Evolutionary conservation across 2,888 invertebrate genomes (phyloP), one percentile per base, ranked within the genome.

Genomic region (Orthonevra nobilis): DNA sequence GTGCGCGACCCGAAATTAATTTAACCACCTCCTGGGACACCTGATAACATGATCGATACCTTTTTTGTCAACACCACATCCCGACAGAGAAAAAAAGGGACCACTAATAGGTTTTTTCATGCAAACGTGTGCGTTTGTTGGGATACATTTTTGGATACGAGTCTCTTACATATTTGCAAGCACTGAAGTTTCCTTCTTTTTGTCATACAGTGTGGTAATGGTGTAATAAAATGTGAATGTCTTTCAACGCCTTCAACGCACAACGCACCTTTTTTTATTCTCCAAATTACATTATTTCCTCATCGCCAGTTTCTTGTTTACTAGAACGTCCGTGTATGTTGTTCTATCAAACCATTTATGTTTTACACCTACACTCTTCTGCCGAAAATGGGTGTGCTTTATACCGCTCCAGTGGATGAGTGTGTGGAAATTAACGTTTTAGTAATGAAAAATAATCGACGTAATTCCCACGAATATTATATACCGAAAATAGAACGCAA

Each of bases 361-460:
- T 70, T 70, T 54, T 34, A 58, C 14, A 28, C 34, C 26, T n/a
- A 17, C 28, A 50, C 26, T n/a, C 56, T 28, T 12, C 48, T 30
- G 10, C 34, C 12, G 38, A 32, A 52, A 52, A 32, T 56, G 17
- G 19, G 23, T 23, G 38, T 36, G 17, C 23, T 38, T 70, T n/a
- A 48, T 58, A 20, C 42, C 44, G 19, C 14, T 9, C 7, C 14
- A 48, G 36, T 40, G 28, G 20, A 48, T 54, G 52, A 48, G 48
- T 40, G 50, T 69, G 61, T 85, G 81, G 83, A 85, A 86, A 85
- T 86, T 86, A 85, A 84, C 83, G 84, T 85, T 85, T 86, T 85
- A 86, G 86, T 86, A 85, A 86, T 85, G 83, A 82, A 74, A 83
- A 81, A 81, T 73, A 77, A 64, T 36, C 42, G 46, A 64, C 38